Base-by-base conservation (phyloP, 2,113 vertebrate genomes). In the Perca flavescens region DNA sequence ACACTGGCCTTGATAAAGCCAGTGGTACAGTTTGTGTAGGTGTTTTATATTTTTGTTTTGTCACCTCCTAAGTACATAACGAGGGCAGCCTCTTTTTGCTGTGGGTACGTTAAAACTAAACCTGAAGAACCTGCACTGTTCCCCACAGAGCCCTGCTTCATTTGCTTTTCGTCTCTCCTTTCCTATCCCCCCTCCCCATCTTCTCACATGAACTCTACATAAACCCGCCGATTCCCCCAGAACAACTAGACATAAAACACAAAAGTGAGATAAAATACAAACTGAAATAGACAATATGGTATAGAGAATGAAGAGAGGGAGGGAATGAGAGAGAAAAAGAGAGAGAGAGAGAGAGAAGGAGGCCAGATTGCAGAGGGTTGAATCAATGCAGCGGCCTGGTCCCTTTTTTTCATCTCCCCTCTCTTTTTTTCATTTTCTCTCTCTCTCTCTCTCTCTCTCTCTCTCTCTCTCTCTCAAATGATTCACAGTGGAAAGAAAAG, bases 401-500 rank as follows among this genome's bases (percentile, higher is more conserved):
- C 91, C 79, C 68, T 71, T 82, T 65, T 78, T 80, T 78, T 81
- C 52, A 6, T 28, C n/a, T 21, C 56, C n/a, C 58, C 47, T 14
- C 52, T 40, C 0, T 64, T 25, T 46, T 78, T 63, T 70, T 69
- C 15, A 1, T 54, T 64, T 79, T 64, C 82, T 64, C 36, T 40
- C 25, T 25, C 25, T 25, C 25, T 28, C 28, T 28, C 28, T 25
- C 25, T 25, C 25, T 25, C 25, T 25, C 25, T 25, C 25, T 25
- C 25, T 28, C 28, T 82, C 80, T 62, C 77, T 83, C 85, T 54
- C 91, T 88, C 90, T 90, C 75, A 93, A 95, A 93, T 95, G 95
- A 96, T 96, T 96, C 95, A 95, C 95, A 94, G 58, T 95, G 95
- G 96, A 96, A 96, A 90, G 92, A 96, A 96, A 96, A 95, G 92